These are phyloP conservation scores for Astreopora myriophthalma DNA, from an alignment of 64 coral and sea anemone genomes.

Conservation along the genomic window DNA sequence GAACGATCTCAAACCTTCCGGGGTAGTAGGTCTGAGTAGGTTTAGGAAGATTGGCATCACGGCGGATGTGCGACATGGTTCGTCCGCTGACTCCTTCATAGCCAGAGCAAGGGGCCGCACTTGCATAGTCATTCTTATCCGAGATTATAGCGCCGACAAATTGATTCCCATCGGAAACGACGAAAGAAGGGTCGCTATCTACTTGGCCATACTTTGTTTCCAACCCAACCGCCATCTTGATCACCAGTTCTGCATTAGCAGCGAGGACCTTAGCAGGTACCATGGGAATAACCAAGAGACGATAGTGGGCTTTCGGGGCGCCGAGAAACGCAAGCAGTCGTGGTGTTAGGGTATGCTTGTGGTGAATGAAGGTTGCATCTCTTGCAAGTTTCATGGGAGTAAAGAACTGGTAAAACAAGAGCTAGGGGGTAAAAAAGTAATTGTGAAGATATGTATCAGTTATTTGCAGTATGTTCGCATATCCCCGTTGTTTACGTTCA, in stretches of 20 bases:
- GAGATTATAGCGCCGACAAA: not conserved
- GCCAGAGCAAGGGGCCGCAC: not conserved
- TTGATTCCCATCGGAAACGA: not conserved
- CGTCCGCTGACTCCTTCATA: slow-evolving; percentile 8
- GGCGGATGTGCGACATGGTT: not conserved
- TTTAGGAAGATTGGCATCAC: not conserved
- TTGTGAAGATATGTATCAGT: no score
- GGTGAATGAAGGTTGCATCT: not conserved
- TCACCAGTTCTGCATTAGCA: not conserved
- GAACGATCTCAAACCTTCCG: not conserved
- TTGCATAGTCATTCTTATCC: not conserved
- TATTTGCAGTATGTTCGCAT: no score
- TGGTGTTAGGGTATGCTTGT: not conserved
- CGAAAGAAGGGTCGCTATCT: not conserved
- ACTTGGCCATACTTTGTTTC: not conserved
- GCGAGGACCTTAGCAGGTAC: not conserved
- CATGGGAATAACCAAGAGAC: not conserved
- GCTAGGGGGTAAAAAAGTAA: no score
- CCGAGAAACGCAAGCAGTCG: not conserved
- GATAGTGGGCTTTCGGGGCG: not conserved
- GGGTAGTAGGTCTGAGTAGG: not conserved
- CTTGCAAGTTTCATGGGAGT: not conserved
- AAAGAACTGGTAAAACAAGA: not conserved
- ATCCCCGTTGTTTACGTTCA: no score
- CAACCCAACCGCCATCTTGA: slow-evolving; percentile 34